phyloP scores from a whole-genome alignment of 2,888 invertebrate species.

The Tachina lurida region DNA sequence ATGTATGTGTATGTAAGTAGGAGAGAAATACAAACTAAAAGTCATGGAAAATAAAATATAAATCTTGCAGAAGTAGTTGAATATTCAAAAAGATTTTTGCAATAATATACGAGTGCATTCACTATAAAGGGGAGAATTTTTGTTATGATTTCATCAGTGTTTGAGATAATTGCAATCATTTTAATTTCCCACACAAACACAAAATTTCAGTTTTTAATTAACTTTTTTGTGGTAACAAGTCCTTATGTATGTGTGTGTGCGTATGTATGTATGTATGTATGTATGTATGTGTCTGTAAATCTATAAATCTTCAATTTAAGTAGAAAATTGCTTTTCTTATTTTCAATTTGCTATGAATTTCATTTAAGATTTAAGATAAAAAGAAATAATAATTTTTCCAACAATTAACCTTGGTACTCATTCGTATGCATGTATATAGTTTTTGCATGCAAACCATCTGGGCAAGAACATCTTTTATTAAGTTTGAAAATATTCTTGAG shows the following conservation, averaged over 20 bases:
- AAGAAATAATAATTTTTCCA: slow-evolving; percentile 64
- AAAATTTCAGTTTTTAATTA: slow-evolving; percentile 44
- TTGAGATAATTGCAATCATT: slow-evolving; percentile 27
- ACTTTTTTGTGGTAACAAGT: slow-evolving; percentile 37
- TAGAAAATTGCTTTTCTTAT: slow-evolving; percentile 50
- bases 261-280: neutral
- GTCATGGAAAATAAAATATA: neutral
- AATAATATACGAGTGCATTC: neutral
- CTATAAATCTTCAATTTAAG: slow-evolving; percentile 50
- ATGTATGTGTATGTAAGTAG: neutral
- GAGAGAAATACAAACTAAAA: neutral
- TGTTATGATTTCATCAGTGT: slow-evolving; percentile 17
- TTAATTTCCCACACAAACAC: slow-evolving; percentile 28
- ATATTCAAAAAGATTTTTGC: neutral
- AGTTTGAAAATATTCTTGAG: slow-evolving; percentile 62
- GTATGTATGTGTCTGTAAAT: neutral
- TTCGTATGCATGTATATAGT: slow-evolving; percentile 55
- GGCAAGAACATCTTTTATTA: slow-evolving; percentile 55
- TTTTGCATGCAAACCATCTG: slow-evolving; percentile 47
- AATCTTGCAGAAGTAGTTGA: neutral
- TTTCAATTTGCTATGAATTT: slow-evolving; percentile 49
- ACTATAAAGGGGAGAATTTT: neutral
- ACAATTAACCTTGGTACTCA: slow-evolving; percentile 63
- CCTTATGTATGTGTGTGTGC: neutral
- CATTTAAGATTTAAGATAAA: slow-evolving; percentile 64